Evolutionary conservation across 1,140 invertebrate genomes (phyloP), one percentile per base, ranked within the genome.

Genomic region (Heliothis subflexa): DNA sequence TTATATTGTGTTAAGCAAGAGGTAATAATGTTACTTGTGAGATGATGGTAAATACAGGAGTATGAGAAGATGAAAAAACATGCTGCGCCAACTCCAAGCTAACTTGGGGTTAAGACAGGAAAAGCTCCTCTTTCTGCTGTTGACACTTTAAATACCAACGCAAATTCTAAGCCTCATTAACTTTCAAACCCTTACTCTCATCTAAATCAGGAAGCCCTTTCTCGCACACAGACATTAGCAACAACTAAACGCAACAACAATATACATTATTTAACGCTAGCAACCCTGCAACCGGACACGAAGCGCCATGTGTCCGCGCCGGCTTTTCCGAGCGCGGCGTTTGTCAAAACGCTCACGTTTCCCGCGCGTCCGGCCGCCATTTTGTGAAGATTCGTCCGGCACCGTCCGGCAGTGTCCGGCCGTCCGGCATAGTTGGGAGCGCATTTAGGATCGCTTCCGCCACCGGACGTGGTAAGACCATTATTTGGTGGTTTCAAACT

Each of bases 271-370:
- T 54, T 55, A 50, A 21, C 47, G 7, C 25, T 52, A 18, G 62
- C 74, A 77, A 25, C 74, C 74, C 74, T 77, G 33, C 1, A 21
- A 18, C 28, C 61, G 62, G 74, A 77, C 55, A 62, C 47, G 81
- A 87, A 87, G 78, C 86, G 83, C 80, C 89, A 88, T 89, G 89
- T 89, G 84, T 86, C 83, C 86, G 61, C 21, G 47, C 13, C 83
- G 78, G 82, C 82, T 90, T 91, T 90, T 86, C 87, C 86, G 83
- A 79, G 79, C 80, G 73, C 80, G 85, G 83, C 86, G 87, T 90
- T 93, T 91, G 88, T 94, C 90, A 93, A 91, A 93, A 89, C 88
- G 88, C 81, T 89, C 92, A 94, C 91, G 92, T 94, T 89, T 88
- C 86, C 73, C 85, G 84, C 85, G 83, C 85, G 91, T 93, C 91